These are phyloP conservation scores for Eupithecia dodoneata DNA, from an alignment of 2,888 invertebrate species.

Conservation along the genomic window DNA sequence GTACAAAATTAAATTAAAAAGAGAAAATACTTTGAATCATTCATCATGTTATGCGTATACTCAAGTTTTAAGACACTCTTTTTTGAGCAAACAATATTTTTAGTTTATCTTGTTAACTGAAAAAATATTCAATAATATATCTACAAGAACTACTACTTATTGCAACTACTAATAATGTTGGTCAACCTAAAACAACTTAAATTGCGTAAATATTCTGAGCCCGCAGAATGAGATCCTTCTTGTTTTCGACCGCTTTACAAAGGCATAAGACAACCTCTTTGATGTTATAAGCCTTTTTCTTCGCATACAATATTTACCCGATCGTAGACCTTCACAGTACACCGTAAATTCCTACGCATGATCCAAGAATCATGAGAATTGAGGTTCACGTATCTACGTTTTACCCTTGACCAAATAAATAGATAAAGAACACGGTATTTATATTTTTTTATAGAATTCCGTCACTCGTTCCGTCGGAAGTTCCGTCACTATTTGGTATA, in stretches of 20 bases:
- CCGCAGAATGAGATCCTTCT: neutral
- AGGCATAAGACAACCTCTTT: slow-evolving; percentile 2
- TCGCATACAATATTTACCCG: neutral
- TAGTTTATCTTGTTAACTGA: no score
- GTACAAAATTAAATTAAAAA: no score
- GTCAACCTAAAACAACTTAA: neutral
- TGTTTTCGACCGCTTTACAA: neutral
- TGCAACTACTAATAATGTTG: neutral
- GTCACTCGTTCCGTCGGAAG: no score
- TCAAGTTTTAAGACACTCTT: no score
- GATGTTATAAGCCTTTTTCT: slow-evolving; percentile 1
- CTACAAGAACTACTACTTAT: neutral
- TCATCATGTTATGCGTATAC: no score
- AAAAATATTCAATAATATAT: neutral
- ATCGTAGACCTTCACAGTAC: slow-evolving; percentile 10
- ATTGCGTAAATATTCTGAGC: neutral
- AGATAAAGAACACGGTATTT: no score
- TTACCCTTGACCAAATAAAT: neutral
- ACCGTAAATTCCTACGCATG: slow-evolving; percentile 7
- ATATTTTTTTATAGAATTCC: no score
- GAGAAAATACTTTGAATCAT: no score
- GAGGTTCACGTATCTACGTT: neutral
- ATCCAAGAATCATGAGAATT: neutral
- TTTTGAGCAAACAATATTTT: no score
- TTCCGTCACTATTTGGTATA: no score